Percentiles rank a stretch among this genome's conserved stretches.
phyloP scores from a whole-genome alignment of 1,140 invertebrate genomes.

The Drosophila lacertosa region DNA sequence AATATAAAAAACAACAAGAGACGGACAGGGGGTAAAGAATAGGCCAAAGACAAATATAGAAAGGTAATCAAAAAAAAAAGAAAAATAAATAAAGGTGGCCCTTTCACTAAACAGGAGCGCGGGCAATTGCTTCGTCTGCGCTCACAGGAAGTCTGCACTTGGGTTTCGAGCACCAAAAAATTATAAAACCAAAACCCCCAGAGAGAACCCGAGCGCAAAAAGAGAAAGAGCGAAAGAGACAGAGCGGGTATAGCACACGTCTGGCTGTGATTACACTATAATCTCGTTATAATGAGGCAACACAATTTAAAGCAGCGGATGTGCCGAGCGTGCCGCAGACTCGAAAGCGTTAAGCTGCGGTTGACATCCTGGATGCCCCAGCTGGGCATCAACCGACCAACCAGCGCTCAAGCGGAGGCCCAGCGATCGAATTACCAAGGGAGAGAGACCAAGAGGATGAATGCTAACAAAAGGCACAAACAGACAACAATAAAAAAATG shows the following conservation, averaged over 20 bases:
- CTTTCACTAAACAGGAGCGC: conserved; percentile 56
- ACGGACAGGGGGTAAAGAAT: conserved; percentile 27
- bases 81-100: conserved; percentile 29
- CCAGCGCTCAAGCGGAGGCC: conserved; percentile 43
- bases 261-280: conserved; percentile 72
- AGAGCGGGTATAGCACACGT: conserved; percentile 33
- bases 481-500: conserved; percentile 34
- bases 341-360: conserved; percentile 52
- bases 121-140: conserved; percentile 12
- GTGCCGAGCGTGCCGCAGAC: conserved; percentile 61
- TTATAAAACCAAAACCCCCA: conserved; percentile 26
- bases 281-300: conserved; percentile 77
- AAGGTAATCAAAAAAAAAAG: conserved; percentile 49
- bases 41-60: conserved; percentile 45
- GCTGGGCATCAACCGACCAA: conserved; percentile 52
- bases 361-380: conserved; percentile 77
- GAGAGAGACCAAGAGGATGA: conserved; percentile 4
- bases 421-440: conserved; percentile 65
- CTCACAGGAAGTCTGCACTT: conserved; percentile 67
- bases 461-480: conserved; percentile 35
- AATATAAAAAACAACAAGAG: conserved; percentile 50
- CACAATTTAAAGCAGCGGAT: conserved; percentile 66
- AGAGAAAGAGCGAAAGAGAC: background rate
- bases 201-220: background rate
- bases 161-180: conserved; percentile 19